Base-by-base conservation (phyloP, 2,888 invertebrate genomes). In the Rosalia funebris region DNA sequence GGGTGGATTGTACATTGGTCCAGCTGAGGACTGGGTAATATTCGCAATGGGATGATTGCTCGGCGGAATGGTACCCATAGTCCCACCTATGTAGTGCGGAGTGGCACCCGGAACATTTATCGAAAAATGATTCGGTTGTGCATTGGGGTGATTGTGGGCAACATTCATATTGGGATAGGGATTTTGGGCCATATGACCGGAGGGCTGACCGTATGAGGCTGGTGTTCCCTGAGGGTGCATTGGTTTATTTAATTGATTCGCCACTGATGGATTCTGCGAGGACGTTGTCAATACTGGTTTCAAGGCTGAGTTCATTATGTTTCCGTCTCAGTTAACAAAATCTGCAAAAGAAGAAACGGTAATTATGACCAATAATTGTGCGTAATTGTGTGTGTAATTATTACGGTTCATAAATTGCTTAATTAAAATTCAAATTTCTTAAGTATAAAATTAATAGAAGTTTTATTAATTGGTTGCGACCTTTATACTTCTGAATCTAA, bases 231-330 rank as follows among this genome's bases (percentile, higher is more conserved):
- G 79, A 1, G 76, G 73, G 73, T 77, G 79, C 75, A 78, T 77
- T 12, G 77, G 74, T 63, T 80, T 80, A 52, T 71, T 75, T 42
- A 77, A 57, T 50, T 72, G 76, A 14, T 72, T 62, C 17, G 75
- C 64, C 45, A 73, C 73, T 19, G 75, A 56, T 16, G 78, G 65
- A 64, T 73, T 77, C 80, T 84, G 80, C 77, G 82, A 79, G 25
- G 77, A 65, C 80, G 85, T 82, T 69, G 85, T 82, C 74, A 86
- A 76, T 75, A 84, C 85, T 78, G 87, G 86, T 82, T 87, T 87
- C 80, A 87, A 79, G 77, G 86, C 85, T 76, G 87, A 86, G 83
- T 86, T 87, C 87, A 87, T 87, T 79, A 79, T 82, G 31, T 41
- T 42, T 31, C 41, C 44, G 57, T 45, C 31, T 50, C 39, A 50